phyloP scores from a whole-genome alignment of 2,888 invertebrate species.

The Crepidodera aurea region DNA sequence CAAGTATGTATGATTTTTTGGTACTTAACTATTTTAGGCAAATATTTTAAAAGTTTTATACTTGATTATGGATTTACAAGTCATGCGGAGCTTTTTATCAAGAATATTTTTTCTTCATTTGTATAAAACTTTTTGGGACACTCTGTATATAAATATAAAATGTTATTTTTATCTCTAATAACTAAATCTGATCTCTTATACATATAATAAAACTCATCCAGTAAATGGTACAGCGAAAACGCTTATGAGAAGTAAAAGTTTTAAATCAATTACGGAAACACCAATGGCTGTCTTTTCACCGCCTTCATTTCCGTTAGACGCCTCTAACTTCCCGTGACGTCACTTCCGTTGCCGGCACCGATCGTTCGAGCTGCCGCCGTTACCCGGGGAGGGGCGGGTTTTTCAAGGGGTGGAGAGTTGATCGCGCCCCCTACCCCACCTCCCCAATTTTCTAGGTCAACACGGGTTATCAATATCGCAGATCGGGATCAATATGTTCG shows the following conservation, averaged over 20 bases:
- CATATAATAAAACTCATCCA: no score
- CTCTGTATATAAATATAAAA: no score
- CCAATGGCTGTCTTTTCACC: conserved; percentile 45
- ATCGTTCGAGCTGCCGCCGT: conserved; percentile 32
- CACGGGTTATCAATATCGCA: conserved; percentile 10
- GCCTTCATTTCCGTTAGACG: conserved; percentile 44
- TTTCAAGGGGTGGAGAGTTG: not conserved
- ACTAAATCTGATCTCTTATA: no score
- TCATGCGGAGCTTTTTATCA: no score
- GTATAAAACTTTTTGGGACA: no score
- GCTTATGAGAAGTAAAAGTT: conserved; percentile 38
- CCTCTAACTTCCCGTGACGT: conserved; percentile 45
- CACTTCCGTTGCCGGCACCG: conserved; percentile 45
- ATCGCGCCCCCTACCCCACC: not conserved
- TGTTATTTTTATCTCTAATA: no score
- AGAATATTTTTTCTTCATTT: no score
- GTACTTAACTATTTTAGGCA: no score
- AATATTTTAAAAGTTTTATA: no score
- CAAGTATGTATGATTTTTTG: no score
- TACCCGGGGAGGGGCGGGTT: conserved; percentile 1
- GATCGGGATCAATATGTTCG: conserved; percentile 12
- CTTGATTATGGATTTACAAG: no score
- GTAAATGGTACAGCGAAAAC: not conserved
- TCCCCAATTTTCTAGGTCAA: conserved; percentile 12
- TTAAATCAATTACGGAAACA: conserved; percentile 49